These are phyloP conservation scores for Clunio marinus DNA, from an alignment of 2,888 invertebrate species.

Conservation along the genomic window DNA sequence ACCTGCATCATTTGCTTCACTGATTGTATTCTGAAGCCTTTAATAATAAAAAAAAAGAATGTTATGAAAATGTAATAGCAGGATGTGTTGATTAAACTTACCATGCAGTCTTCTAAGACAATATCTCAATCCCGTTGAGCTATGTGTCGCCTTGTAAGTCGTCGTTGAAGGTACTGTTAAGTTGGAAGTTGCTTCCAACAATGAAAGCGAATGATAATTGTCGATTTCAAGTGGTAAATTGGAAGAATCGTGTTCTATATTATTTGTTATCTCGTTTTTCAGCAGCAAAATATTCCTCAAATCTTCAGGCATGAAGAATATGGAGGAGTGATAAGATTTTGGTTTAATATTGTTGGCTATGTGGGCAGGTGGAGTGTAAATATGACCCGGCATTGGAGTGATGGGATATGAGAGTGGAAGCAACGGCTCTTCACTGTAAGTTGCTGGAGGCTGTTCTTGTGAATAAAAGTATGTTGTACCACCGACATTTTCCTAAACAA, in stretches of 20 bases:
- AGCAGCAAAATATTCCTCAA: constrained; percentile 56
- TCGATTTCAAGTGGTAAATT: constrained; percentile 83
- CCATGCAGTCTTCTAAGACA: constrained; percentile 86
- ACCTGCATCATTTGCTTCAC: constrained; percentile 73
- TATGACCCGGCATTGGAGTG: constrained; percentile 44
- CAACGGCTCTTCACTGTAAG: constrained; percentile 41
- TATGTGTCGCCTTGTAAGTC: constrained; percentile 84
- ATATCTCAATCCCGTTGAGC: constrained; percentile 78
- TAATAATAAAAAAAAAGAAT: no score
- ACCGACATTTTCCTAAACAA: constrained; percentile 75
- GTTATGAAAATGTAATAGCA: constrained; percentile 5
- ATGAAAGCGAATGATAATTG: constrained; percentile 82
- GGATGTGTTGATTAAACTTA: constrained; percentile 44
- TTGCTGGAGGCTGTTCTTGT: constrained; percentile 43
- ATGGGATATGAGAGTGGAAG: constrained; percentile 46
- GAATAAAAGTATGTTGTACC: constrained; percentile 94
- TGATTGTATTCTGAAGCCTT: constrained; percentile 74
- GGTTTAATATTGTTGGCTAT: constrained; percentile 51
- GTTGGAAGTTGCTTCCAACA: constrained; percentile 69
- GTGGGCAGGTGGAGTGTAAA: constrained; percentile 51
- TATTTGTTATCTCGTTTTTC: constrained; percentile 52
- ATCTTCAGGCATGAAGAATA: constrained; percentile 82
- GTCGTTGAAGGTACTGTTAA: constrained; percentile 75
- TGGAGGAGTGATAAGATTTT: constrained; percentile 53
- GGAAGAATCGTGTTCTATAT: constrained; percentile 66